These are phyloP conservation scores for Euclidia mi DNA, from an alignment of 2,888 invertebrate genomes.

Conservation along the genomic window DNA sequence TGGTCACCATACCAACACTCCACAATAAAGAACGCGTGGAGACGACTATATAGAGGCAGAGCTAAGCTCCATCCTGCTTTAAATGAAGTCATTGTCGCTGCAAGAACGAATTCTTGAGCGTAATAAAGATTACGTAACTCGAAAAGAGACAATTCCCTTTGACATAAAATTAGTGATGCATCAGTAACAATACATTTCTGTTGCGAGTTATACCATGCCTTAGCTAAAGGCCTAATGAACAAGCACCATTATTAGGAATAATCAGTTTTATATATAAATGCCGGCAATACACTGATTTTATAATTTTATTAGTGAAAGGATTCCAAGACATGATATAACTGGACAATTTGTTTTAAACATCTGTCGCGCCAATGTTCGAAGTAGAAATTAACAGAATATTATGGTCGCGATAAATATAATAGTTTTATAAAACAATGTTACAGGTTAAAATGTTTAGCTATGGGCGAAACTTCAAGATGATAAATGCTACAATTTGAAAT, in stretches of 20 bases:
- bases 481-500: constrained; percentile 31
- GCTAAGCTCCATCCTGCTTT: constrained; percentile 30
- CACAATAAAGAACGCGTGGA: constrained; percentile 16
- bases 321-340: constrained; percentile 38
- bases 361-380: constrained; percentile 27
- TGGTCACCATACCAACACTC: constrained; percentile 6
- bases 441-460: constrained; percentile 16
- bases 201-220: constrained; percentile 38
- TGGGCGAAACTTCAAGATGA: constrained; percentile 19
- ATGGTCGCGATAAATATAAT: constrained; percentile 3
- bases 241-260: constrained; percentile 52
- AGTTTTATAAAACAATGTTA: background rate
- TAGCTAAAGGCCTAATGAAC: constrained; percentile 31
- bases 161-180: background rate
- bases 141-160: constrained; percentile 3
- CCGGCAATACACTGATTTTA: constrained; percentile 13
- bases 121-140: constrained; percentile 1
- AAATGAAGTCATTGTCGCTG: constrained; percentile 17
- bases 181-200: background rate
- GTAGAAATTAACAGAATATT: constrained; percentile 16
- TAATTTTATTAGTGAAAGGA: constrained; percentile 11
- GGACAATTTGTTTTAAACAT: constrained; percentile 16
- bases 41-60: constrained; percentile 13
- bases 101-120: constrained; percentile 11
- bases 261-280: constrained; percentile 26